phyloP scores from a whole-genome alignment of 2,888 invertebrate genomes.

The Clanis bilineata region DNA sequence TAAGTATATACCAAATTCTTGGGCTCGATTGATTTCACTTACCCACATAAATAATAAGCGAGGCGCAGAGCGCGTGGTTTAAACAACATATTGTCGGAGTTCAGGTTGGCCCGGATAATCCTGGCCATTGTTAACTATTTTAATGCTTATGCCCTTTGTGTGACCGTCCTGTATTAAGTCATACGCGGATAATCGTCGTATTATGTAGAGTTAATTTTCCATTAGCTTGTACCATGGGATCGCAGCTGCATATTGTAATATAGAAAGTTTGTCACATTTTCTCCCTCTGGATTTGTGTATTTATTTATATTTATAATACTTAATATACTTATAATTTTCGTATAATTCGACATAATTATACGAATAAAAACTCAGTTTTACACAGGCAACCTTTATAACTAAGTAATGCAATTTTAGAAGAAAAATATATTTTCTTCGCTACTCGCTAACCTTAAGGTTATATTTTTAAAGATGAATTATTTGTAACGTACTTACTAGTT shows the following conservation, averaged over 20 bases:
- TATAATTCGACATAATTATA: neutral
- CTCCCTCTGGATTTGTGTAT: slow-evolving; percentile 20
- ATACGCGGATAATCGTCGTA: slow-evolving; percentile 79
- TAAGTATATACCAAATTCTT: neutral
- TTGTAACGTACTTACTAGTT: no score
- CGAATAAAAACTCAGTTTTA: neutral
- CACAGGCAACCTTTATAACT: no score
- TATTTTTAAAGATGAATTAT: no score
- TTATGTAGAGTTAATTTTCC: slow-evolving; percentile 80
- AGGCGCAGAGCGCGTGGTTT: slow-evolving; percentile 42
- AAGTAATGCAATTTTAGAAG: no score
- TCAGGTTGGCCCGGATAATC: slow-evolving; percentile 73
- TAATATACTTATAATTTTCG: neutral
- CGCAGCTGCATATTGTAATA: slow-evolving; percentile 68
- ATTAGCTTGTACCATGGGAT: slow-evolving; percentile 59
- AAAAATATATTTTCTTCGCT: no score
- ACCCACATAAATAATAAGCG: slow-evolving; percentile 14
- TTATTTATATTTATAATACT: neutral
- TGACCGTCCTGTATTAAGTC: slow-evolving; percentile 75
- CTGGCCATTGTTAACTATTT: slow-evolving; percentile 76
- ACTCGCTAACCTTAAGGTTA: no score
- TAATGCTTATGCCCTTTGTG: slow-evolving; percentile 78
- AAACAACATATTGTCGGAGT: slow-evolving; percentile 56
- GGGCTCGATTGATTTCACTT: slow-evolving; percentile 8
- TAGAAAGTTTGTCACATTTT: slow-evolving; percentile 50